phyloP scores from a whole-genome alignment of 2,797 vertebrate genomes.

The Silurus aristotelis region DNA sequence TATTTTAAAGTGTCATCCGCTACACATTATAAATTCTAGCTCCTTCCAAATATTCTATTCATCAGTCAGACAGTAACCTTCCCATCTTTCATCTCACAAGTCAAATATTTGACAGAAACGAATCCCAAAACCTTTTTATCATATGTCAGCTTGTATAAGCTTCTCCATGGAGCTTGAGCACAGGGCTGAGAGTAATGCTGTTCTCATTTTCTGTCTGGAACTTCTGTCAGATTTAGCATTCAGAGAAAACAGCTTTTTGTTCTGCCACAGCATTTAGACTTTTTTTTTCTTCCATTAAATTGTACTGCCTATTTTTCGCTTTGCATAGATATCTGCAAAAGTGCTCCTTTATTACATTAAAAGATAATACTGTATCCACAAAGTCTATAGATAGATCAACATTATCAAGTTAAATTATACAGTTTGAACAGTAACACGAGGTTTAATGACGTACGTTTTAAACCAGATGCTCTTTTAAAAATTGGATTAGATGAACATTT shows the following conservation, averaged over 20 bases:
- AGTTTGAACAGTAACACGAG: not conserved
- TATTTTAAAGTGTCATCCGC: slow-evolving; percentile 18
- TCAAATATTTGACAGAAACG: slow-evolving; percentile 42
- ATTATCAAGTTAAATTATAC: not conserved
- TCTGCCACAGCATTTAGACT: not conserved
- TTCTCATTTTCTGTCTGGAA: slow-evolving; percentile 6
- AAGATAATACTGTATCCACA: not conserved
- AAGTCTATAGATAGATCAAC: not conserved
- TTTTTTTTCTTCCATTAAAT: not conserved
- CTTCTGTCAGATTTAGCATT: slow-evolving; percentile 1
- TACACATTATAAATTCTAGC: not conserved
- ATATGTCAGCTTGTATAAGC: slow-evolving; percentile 29
- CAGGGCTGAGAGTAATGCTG: not conserved
- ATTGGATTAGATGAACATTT: too few species aligned
- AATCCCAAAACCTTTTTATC: slow-evolving; percentile 36
- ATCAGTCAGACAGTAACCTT: slow-evolving; percentile 30
- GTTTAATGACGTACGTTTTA: not conserved
- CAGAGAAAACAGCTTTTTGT: not conserved
- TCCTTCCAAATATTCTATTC: slow-evolving; percentile 38
- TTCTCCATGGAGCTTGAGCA: slow-evolving; percentile 38
- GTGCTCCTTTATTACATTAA: not conserved
- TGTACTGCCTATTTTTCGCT: not conserved
- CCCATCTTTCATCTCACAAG: not conserved
- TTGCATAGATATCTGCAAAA: slow-evolving; percentile 2
- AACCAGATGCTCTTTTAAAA: not conserved